Conservation (phyloP, 2,797 vertebrate genomes). For the Trachops cirrhosus region DNA sequence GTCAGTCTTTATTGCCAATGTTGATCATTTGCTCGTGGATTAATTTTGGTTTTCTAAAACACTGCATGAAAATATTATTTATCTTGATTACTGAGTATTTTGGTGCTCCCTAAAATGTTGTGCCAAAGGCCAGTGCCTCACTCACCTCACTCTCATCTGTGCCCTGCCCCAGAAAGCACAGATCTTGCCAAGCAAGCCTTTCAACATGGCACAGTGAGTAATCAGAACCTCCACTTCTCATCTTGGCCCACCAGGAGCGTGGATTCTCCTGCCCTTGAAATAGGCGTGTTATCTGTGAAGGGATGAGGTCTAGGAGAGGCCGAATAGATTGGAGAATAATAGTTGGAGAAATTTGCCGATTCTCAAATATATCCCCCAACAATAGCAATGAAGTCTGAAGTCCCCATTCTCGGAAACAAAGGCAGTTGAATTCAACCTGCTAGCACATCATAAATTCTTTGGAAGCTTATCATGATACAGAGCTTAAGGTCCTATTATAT, state of each 20-base stretch:
- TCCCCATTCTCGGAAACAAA: not conserved
- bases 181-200: not conserved
- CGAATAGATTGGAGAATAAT: not conserved
- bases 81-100: not conserved
- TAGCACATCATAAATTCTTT: not conserved
- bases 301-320: not conserved
- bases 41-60: not conserved
- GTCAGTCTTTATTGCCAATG: not conserved
- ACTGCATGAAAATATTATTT: not conserved
- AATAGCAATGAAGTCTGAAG: not conserved
- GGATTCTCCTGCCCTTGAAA: not conserved
- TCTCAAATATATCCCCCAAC: not conserved
- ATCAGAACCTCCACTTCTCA: not conserved
- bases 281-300: not conserved
- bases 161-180: not conserved
- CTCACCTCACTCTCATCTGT: not conserved
- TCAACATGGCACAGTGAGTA: not conserved
- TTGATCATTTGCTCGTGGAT: not conserved
- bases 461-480: not conserved
- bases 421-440: not conserved
- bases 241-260: not conserved
- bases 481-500: not conserved
- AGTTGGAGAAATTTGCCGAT: not conserved
- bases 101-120: not conserved
- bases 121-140: not conserved